Percentiles rank a stretch among this genome's conserved stretches.
phyloP scores from a whole-genome alignment of 2,797 vertebrate genomes.

The Delichon dasypus region DNA sequence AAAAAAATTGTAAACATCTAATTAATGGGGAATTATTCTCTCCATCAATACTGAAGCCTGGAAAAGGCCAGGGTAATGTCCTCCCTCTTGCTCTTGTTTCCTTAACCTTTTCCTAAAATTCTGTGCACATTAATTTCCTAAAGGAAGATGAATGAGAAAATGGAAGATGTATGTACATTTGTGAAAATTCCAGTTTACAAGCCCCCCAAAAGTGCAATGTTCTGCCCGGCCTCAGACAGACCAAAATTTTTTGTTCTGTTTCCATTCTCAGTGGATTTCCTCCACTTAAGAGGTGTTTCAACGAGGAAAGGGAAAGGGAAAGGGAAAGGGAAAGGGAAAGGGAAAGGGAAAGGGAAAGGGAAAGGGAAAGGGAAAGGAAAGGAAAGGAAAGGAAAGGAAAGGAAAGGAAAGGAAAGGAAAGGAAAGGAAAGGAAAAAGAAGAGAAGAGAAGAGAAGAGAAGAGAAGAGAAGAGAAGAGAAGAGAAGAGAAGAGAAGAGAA shows the following conservation, averaged over 20 bases:
- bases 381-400: too few relatives aligned
- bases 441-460: too few relatives aligned
- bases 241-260: neutral
- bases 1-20: neutral
- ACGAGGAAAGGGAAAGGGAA: neutral
- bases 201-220: rapidly evolving
- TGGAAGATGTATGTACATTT: too few relatives aligned
- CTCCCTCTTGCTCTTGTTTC: neutral
- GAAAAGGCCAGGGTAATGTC: neutral
- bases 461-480: too few relatives aligned
- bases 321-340: too few relatives aligned
- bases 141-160: neutral
- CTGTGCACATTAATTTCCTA: neutral
- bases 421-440: too few relatives aligned
- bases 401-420: too few relatives aligned
- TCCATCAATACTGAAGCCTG: neutral
- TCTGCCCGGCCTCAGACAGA: neutral
- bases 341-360: too few relatives aligned
- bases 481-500: too few relatives aligned
- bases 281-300: neutral
- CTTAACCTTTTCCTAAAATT: neutral
- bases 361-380: too few relatives aligned
- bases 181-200: neutral
- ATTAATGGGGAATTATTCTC: neutral
- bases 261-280: neutral